These are phyloP conservation scores for Zelostemma sp. DNA, from an alignment of 1,140 invertebrate species.

Conservation along the genomic window DNA sequence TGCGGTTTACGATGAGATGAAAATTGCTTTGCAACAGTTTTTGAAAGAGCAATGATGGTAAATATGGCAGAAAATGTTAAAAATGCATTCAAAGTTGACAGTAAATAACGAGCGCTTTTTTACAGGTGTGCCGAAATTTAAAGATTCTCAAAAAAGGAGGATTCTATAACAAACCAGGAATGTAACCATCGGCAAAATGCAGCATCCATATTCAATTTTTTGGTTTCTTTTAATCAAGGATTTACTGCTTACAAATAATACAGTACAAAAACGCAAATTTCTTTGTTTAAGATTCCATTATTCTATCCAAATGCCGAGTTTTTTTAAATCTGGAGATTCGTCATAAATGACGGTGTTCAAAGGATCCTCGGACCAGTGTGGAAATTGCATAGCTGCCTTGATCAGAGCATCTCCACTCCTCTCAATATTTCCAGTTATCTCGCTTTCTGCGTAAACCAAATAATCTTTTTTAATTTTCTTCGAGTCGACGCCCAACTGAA, in stretches of 20 bases:
- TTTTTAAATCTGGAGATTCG: not conserved
- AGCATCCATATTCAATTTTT: not conserved
- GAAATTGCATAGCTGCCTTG: not conserved
- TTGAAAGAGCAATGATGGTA: slow-evolving; percentile 10
- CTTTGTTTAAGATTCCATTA: not conserved
- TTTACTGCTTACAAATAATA: too few species aligned
- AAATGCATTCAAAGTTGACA: too few species aligned
- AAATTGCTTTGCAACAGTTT: slow-evolving; percentile 9
- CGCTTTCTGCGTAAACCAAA: not conserved
- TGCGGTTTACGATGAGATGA: slow-evolving; percentile 23
- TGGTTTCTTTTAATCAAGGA: too few species aligned
- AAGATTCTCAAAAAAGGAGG: too few species aligned
- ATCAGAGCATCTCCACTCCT: not conserved
- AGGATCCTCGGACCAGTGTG: not conserved
- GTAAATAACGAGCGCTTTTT: too few species aligned
- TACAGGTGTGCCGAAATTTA: too few species aligned
- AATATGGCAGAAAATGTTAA: not conserved
- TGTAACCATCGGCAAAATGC: too few species aligned
- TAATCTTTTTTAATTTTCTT: slow-evolving; percentile 61
- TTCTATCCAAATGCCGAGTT: not conserved
- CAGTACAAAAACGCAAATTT: too few species aligned
- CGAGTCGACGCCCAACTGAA: slow-evolving; percentile 73
- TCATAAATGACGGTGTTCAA: not conserved
- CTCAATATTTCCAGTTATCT: not conserved
- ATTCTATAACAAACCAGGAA: too few species aligned